Evolutionary conservation across 2,888 invertebrate genomes (phyloP).

Genomic region (Strigamia maritima): DNA sequence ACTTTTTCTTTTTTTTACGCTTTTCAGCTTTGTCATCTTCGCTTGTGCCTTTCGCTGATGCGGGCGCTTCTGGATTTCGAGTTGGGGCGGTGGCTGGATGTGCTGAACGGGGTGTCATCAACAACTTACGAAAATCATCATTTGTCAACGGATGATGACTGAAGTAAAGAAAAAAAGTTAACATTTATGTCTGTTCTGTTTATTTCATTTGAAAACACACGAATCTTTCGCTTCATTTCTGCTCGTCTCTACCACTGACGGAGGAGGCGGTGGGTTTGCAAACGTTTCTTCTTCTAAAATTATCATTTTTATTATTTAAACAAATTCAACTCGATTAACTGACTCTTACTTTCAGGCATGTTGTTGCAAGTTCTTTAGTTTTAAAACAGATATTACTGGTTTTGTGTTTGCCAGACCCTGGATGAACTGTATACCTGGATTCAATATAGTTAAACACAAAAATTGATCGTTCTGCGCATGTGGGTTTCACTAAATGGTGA

Average conservation of each 20-base stretch:
- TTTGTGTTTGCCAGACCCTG: no score
- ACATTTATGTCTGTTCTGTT: neutral
- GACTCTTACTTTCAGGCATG: neutral
- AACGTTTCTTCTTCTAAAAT: slow-evolving; percentile 40
- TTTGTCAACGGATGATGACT: slow-evolving; percentile 67
- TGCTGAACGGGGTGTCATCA: slow-evolving; percentile 86
- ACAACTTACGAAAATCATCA: slow-evolving; percentile 91
- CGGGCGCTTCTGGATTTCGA: slow-evolving; percentile 45
- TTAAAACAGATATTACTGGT: neutral
- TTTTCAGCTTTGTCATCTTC: slow-evolving; percentile 68
- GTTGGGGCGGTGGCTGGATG: slow-evolving; percentile 45
- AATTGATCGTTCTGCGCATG: no score
- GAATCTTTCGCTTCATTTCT: slow-evolving; percentile 17
- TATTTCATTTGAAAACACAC: neutral
- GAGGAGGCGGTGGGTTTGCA: slow-evolving; percentile 38
- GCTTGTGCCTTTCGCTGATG: neutral
- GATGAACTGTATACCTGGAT: no score
- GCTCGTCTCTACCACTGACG: neutral
- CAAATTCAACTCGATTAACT: neutral
- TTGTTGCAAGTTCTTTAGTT: neutral
- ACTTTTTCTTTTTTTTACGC: slow-evolving; percentile 83
- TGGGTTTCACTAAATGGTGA: no score
- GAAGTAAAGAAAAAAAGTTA: no score
- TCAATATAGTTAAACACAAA: no score
- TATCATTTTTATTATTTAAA: neutral